Percentiles rank a stretch among this genome's conserved stretches.
phyloP scores from a whole-genome alignment of 2,797 vertebrate species.

The Agapornis canus region DNA sequence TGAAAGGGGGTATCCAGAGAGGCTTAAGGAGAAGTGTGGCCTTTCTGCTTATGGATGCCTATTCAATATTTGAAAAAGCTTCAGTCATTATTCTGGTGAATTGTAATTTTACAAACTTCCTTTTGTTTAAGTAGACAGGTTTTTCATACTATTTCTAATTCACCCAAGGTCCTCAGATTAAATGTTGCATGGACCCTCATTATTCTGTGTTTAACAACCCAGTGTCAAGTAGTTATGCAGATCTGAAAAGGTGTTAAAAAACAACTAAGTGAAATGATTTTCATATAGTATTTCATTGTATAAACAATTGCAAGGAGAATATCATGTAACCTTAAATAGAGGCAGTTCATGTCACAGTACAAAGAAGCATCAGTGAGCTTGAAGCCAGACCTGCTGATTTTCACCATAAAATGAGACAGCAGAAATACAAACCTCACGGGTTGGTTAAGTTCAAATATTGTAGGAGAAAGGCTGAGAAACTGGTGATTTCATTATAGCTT shows the following conservation, averaged over 20 bases:
- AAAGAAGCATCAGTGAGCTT: not conserved
- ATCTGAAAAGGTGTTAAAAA: not conserved
- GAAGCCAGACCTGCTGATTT: not conserved
- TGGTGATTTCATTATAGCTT: not conserved
- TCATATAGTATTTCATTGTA: not conserved
- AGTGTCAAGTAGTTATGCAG: not conserved
- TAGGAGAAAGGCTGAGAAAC: not conserved
- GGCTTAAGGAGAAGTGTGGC: not conserved
- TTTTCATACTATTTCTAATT: not conserved
- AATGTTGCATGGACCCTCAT: not conserved
- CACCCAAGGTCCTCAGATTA: accelerated
- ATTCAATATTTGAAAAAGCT: not conserved
- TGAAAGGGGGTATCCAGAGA: not conserved
- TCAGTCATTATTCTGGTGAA: not conserved
- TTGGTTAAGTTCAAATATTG: not conserved
- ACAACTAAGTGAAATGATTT: not conserved
- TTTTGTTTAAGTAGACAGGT: not conserved
- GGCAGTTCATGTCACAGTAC: not conserved
- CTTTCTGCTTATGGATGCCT: not conserved
- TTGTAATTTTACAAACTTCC: not conserved
- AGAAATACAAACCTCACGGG: not conserved
- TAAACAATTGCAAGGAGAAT: not conserved
- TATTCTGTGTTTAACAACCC: not conserved
- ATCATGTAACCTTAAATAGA: not conserved
- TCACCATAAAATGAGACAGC: not conserved